These are phyloP conservation scores for Diarsia dahlii DNA, from an alignment of 2,888 invertebrate species.

Conservation along the genomic window DNA sequence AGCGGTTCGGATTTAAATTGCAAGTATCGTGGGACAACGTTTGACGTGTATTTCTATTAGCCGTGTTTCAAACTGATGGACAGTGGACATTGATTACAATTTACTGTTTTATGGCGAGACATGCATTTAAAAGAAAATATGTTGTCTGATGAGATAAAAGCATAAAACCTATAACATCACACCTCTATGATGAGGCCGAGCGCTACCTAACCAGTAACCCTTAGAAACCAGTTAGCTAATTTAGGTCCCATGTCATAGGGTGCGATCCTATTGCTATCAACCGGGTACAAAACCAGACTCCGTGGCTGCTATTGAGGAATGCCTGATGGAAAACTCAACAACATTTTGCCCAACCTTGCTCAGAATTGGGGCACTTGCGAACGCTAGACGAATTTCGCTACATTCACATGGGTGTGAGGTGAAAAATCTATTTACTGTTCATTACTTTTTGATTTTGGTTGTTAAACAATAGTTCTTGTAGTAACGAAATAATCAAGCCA, in stretches of 20 bases:
- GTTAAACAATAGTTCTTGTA: no score
- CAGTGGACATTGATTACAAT: constrained; percentile 31
- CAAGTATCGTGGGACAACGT: constrained; percentile 57
- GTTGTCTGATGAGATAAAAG: neutral
- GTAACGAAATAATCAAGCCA: no score
- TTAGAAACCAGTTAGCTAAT: no score
- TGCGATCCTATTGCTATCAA: neutral
- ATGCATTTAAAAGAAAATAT: neutral
- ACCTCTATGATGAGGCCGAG: neutral
- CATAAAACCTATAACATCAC: neutral
- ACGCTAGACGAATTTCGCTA: neutral
- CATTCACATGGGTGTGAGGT: no score
- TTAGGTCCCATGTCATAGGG: neutral
- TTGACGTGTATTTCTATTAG: constrained; percentile 56
- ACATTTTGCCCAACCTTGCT: no score
- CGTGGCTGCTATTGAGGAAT: neutral
- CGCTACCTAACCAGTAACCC: neutral
- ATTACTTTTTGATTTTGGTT: no score
- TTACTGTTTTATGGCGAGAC: neutral
- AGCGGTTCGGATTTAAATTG: constrained; percentile 58
- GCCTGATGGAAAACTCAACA: neutral
- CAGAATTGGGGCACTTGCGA: neutral
- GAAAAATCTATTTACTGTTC: no score
- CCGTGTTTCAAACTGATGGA: constrained; percentile 29
- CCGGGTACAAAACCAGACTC: neutral